Evolutionary conservation across 1,140 invertebrate species (phyloP).

Genomic region (Brachionus calyciflorus): DNA sequence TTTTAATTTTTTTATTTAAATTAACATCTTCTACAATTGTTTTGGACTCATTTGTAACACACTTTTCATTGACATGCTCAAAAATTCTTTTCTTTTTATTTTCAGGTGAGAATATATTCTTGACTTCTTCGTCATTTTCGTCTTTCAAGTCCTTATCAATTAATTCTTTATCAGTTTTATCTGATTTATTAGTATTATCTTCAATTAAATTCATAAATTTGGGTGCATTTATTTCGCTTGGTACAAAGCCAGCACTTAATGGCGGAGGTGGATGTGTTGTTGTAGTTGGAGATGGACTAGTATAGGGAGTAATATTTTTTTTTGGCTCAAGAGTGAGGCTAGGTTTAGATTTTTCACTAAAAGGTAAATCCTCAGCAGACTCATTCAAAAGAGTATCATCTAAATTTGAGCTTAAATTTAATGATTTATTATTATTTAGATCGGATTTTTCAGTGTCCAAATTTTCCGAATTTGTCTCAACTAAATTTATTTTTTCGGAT

Average conservation of each 20-base stretch:
- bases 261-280: not conserved
- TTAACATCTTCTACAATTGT: not conserved
- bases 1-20: not conserved
- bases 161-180: not conserved
- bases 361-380: not conserved
- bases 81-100: not conserved
- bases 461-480: not conserved
- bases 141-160: constrained; percentile 2
- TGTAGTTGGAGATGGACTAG: not conserved
- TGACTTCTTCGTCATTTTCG: constrained; percentile 29
- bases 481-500: too few species aligned
- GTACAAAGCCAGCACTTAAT: constrained; percentile 39
- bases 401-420: constrained; percentile 25
- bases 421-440: constrained; percentile 1
- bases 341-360: not conserved
- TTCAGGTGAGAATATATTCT: constrained; percentile 10
- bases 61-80: not conserved
- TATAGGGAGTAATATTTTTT: not conserved
- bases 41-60: not conserved
- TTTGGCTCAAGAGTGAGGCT: not conserved
- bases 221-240: not conserved
- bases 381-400: constrained; percentile 24
- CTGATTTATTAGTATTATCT: not conserved
- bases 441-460: not conserved
- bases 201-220: not conserved